Base-by-base conservation (phyloP, 2,113 vertebrate genomes). In the Neolamprologus sp. region DNA sequence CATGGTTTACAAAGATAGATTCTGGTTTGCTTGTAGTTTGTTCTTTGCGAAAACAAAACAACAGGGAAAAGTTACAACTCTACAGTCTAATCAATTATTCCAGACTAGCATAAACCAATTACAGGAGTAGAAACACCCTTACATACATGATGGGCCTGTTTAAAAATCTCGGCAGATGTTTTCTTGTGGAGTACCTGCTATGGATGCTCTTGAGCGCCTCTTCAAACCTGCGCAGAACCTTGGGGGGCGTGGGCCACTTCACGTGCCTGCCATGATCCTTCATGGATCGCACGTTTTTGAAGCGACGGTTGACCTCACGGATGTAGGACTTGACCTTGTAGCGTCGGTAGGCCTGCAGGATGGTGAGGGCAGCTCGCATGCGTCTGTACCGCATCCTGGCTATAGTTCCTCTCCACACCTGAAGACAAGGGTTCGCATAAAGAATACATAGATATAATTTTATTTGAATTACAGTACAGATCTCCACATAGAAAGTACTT, bases 401-500 rank as follows among this genome's bases (percentile, higher is more conserved):
- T 63, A 99, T 81, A 1, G 98, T 97, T 57, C 98, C 98, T 35
- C 98, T 95, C 99, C 99, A 99, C 9, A 99, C 97, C 99, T 99
- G 88, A 7, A 89, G 14, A 89, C 8, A 63, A 23, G 26, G n/a
- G 8, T 49, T 33, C 5, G 1, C 10, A 14, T 19, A 35, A 47
- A 19, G 3, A 81, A 21, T 10, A 40, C 23, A 16, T 14, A 23
- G 7, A 0, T 68, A 68, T 68, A 21, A 68, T 23, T 14, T 30
- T 42, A 35, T 53, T 65, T 0, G 0, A 83, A 51, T 9, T 23
- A n/a, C 2, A 83, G 33, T 3, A 83, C 9, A 83, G 33, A 17
- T 17, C 23, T 11, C 49, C 1, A 12, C 3, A 26, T n/a, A 73
- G 7, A 7, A 40, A 54, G 55, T 12, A 1, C 37, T 78, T 57